Percentiles rank a stretch among this genome's conserved stretches.
Evolutionary conservation across 2,797 vertebrate species (phyloP).

Genomic region (Halcyon smyrnensis): DNA sequence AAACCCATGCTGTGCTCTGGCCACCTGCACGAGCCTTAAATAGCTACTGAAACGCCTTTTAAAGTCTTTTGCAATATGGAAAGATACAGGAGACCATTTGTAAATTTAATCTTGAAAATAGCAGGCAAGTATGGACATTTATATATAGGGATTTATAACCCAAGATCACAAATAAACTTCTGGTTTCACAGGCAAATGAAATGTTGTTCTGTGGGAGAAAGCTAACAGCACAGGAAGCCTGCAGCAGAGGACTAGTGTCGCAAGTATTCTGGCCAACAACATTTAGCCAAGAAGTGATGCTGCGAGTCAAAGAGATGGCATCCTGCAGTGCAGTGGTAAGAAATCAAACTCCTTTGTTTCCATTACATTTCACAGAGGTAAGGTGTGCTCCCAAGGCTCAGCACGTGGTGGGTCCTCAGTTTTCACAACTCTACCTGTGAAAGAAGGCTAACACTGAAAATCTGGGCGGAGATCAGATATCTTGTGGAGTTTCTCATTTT

Average conservation of each 20-base stretch:
- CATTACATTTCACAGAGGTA: background rate
- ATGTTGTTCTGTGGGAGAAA: slow-evolving; percentile 98
- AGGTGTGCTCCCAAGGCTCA: background rate
- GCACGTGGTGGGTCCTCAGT: background rate
- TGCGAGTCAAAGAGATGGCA: slow-evolving; percentile 97
- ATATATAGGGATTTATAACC: background rate
- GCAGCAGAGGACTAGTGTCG: slow-evolving; percentile 94
- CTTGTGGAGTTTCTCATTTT: background rate
- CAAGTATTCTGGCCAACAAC: slow-evolving; percentile 99
- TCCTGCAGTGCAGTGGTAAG: slow-evolving; percentile 94
- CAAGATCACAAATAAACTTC: slow-evolving; percentile 19
- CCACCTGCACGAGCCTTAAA: slow-evolving; percentile 62
- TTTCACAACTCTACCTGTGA: background rate
- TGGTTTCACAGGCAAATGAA: slow-evolving; percentile 91
- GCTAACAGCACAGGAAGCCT: slow-evolving; percentile 95
- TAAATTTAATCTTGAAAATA: slow-evolving; percentile 22
- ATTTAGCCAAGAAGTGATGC: slow-evolving; percentile 97
- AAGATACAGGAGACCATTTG: slow-evolving; percentile 23
- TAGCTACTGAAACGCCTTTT: slow-evolving; percentile 18
- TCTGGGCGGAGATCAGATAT: background rate
- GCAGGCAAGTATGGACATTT: background rate
- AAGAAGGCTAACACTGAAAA: background rate
- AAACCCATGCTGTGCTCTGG: slow-evolving; percentile 54
- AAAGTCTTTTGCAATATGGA: slow-evolving; percentile 14
- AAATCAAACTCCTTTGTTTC: background rate